A percentile compares a stretch with the other conserved stretches of the same genome.
Evolutionary conservation across 2,113 vertebrate species (phyloP).

Genomic region (Pantherophis guttatus): DNA sequence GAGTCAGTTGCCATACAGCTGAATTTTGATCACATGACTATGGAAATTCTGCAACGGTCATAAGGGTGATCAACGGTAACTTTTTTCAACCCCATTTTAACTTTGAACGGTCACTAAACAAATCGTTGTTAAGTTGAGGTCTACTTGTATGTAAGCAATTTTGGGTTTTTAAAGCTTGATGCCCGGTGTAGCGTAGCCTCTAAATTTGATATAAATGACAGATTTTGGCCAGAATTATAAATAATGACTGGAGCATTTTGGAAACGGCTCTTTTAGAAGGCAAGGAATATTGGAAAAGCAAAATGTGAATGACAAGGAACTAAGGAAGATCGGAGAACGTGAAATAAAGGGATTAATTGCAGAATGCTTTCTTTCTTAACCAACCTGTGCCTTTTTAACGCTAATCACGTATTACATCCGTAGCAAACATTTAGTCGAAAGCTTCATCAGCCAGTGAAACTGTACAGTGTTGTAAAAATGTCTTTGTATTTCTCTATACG

Average conservation of each 20-base stretch:
- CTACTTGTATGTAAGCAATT: not conserved
- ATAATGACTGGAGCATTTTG: constrained; percentile 33
- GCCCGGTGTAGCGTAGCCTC: not conserved
- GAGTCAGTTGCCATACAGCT: too few relatives aligned
- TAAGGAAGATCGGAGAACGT: not conserved
- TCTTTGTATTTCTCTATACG: constrained; percentile 31
- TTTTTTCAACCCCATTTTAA: not conserved
- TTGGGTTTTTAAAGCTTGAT: not conserved
- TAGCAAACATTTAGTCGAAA: constrained; percentile 63
- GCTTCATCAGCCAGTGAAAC: constrained; percentile 72
- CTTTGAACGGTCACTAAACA: not conserved
- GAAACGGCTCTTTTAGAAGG: not conserved
- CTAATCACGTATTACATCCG: constrained; percentile 76
- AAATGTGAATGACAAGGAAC: not conserved
- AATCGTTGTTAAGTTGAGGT: not conserved
- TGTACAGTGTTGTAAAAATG: constrained; percentile 75
- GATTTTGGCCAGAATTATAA: constrained; percentile 19
- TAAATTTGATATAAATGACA: not conserved
- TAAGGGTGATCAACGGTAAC: too few relatives aligned
- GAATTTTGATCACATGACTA: too few relatives aligned
- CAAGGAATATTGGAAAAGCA: constrained; percentile 44
- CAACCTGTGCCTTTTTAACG: constrained; percentile 88
- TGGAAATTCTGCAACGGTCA: too few relatives aligned
- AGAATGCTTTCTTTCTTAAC: constrained; percentile 76
- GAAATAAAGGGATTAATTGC: constrained; percentile 35